Evolutionary conservation across 2,113 vertebrate genomes (phyloP).

Genomic region (Epinephelus cyanopodus): DNA sequence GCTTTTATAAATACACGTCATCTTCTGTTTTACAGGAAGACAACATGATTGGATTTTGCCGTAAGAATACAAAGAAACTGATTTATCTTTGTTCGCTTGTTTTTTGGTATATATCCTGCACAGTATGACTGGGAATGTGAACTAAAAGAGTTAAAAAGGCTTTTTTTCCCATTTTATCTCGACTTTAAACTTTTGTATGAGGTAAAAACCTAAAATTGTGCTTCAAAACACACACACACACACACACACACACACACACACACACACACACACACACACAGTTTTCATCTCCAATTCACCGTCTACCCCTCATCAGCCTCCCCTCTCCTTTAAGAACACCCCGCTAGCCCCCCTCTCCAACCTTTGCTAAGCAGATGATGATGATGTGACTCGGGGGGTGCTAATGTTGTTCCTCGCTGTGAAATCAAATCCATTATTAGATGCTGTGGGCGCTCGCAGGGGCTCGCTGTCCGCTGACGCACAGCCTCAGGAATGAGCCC

Average conservation of each 20-base stretch:
- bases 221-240: neutral
- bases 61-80: too few relatives aligned
- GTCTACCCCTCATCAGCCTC: neutral
- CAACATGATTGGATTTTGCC: too few relatives aligned
- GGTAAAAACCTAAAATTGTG: neutral
- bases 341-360: neutral
- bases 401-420: conserved; percentile 61
- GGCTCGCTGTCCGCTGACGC: conserved; percentile 80
- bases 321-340: neutral
- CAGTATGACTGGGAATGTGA: too few relatives aligned
- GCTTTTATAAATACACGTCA: too few relatives aligned
- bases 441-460: conserved; percentile 57
- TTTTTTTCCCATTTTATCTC: too few relatives aligned
- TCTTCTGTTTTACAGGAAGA: too few relatives aligned
- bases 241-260: neutral
- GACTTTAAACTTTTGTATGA: neutral
- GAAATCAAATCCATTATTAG: conserved; percentile 78
- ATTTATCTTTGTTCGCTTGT: too few relatives aligned
- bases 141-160: too few relatives aligned
- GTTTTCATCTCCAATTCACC: neutral
- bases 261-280: neutral
- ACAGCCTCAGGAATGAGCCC: conserved; percentile 83
- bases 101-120: too few relatives aligned
- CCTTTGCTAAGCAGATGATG: conserved; percentile 17
- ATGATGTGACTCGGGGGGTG: conserved; percentile 27